Evolutionary conservation across 2,113 vertebrate species (phyloP).

Genomic region (Arothron firmamentum): DNA sequence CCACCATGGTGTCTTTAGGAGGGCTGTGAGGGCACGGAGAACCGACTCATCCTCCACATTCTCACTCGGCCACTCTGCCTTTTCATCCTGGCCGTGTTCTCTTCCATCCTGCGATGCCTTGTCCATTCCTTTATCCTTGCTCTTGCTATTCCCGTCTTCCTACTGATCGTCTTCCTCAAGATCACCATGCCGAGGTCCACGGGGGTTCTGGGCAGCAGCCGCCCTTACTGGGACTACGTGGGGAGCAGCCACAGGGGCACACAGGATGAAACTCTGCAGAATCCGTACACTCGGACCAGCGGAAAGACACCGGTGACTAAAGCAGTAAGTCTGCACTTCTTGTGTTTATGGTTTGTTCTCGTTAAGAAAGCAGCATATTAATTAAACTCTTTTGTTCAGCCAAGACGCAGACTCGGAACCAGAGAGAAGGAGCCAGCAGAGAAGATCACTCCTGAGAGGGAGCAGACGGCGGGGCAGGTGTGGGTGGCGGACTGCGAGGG

Average conservation of each 20-base stretch:
- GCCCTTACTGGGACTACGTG: constrained; percentile 78
- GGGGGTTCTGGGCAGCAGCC: constrained; percentile 73
- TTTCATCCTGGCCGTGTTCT: constrained; percentile 76
- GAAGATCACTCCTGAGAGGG: constrained; percentile 62
- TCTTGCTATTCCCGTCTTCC: constrained; percentile 80
- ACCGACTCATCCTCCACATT: constrained; percentile 83
- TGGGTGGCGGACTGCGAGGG: constrained; percentile 82
- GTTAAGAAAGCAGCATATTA: neutral
- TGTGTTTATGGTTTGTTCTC: accelerated
- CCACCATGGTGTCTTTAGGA: constrained; percentile 64
- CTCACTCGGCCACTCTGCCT: constrained; percentile 81
- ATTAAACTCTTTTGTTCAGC: constrained; percentile 10
- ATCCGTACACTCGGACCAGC: constrained; percentile 58
- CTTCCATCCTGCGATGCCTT: constrained; percentile 81
- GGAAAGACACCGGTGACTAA: constrained; percentile 51
- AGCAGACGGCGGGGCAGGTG: constrained; percentile 71
- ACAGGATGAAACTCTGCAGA: constrained; percentile 60
- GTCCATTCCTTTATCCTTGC: constrained; percentile 84
- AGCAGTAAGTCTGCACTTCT: constrained; percentile 37
- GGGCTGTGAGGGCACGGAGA: constrained; percentile 82
- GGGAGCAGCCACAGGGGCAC: constrained; percentile 70
- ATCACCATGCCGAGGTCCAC: constrained; percentile 79
- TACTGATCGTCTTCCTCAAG: constrained; percentile 80
- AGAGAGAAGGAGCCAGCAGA: constrained; percentile 56
- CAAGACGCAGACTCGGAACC: constrained; percentile 41